Conservation (phyloP, 2,888 invertebrate genomes). For the Cetonia aurata region DNA sequence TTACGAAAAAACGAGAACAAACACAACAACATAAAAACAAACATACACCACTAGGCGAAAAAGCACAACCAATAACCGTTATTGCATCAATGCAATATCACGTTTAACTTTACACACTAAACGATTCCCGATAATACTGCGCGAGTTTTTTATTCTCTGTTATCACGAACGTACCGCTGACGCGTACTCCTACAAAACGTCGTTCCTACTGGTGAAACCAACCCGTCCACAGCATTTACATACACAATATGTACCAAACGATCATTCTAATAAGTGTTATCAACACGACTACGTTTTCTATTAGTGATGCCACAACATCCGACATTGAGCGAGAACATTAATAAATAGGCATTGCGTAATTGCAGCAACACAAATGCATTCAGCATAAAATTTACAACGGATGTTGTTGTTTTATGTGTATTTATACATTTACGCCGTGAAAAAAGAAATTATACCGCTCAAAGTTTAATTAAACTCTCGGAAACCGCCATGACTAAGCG, state of each 20-base stretch:
- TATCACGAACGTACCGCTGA: slow-evolving; percentile 27
- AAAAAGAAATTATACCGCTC: too few relatives aligned
- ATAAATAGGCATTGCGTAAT: slow-evolving; percentile 11
- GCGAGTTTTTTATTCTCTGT: slow-evolving; percentile 14
- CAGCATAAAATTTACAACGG: slow-evolving; percentile 8
- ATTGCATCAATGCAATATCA: slow-evolving; percentile 7
- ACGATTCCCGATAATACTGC: neutral
- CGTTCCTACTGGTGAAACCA: slow-evolving; percentile 23
- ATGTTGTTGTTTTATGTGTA: neutral
- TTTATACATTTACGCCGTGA: too few relatives aligned
- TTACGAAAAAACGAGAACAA: neutral
- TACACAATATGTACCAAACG: slow-evolving; percentile 14
- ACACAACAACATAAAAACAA: too few relatives aligned
- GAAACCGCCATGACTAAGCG: neutral
- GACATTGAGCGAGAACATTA: slow-evolving; percentile 28
- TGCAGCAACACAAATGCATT: slow-evolving; percentile 20
- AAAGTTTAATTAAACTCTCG: too few relatives aligned
- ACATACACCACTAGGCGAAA: slow-evolving; percentile 14
- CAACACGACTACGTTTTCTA: slow-evolving; percentile 23
- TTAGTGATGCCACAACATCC: slow-evolving; percentile 32
- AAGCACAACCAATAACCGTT: slow-evolving; percentile 12
- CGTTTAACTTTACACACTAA: slow-evolving; percentile 14
- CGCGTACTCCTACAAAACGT: slow-evolving; percentile 17
- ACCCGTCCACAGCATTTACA: slow-evolving; percentile 24
- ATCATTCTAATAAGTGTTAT: slow-evolving; percentile 31